Conservation (phyloP, 2,797 vertebrate genomes). For the Typhlichthys subterraneus region DNA sequence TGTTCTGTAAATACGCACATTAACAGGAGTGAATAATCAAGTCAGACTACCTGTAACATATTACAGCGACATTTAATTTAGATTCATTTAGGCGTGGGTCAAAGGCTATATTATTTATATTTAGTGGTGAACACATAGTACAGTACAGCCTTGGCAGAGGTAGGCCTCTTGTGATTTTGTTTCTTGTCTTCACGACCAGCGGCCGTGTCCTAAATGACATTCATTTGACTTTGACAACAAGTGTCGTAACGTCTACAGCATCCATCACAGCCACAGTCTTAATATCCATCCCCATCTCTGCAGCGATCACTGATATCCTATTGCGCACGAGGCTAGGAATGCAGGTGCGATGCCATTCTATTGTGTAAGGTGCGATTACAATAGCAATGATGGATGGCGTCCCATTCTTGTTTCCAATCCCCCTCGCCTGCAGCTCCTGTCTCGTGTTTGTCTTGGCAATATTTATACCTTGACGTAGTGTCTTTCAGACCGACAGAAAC, state of each 20-base stretch:
- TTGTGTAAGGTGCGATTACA: conserved; percentile 5
- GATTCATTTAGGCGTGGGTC: too few relatives aligned
- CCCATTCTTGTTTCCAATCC: conserved; percentile 41
- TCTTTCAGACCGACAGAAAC: conserved; percentile 52
- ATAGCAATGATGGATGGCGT: conserved; percentile 49
- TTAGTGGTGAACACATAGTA: too few relatives aligned
- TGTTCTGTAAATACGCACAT: too few relatives aligned
- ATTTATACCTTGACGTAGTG: conserved; percentile 41
- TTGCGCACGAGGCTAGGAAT: conserved; percentile 41
- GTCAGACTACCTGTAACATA: too few relatives aligned
- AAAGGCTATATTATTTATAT: too few relatives aligned
- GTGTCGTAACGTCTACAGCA: conserved; percentile 23
- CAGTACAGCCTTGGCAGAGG: too few relatives aligned
- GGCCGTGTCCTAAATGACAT: too few relatives aligned
- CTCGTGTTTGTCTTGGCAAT: conserved; percentile 50
- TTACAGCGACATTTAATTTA: too few relatives aligned
- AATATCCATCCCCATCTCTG: conserved; percentile 40
- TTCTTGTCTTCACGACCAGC: too few relatives aligned
- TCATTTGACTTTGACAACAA: conserved; percentile 21
- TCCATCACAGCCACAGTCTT: conserved; percentile 46
- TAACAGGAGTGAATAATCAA: too few relatives aligned
- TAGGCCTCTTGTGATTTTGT: too few relatives aligned
- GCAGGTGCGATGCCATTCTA: conserved; percentile 48
- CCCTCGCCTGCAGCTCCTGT: conserved; percentile 32
- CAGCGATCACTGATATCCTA: conserved; percentile 42